Conservation (phyloP, 2,797 vertebrate species). For the Acanthurus lineatus region DNA sequence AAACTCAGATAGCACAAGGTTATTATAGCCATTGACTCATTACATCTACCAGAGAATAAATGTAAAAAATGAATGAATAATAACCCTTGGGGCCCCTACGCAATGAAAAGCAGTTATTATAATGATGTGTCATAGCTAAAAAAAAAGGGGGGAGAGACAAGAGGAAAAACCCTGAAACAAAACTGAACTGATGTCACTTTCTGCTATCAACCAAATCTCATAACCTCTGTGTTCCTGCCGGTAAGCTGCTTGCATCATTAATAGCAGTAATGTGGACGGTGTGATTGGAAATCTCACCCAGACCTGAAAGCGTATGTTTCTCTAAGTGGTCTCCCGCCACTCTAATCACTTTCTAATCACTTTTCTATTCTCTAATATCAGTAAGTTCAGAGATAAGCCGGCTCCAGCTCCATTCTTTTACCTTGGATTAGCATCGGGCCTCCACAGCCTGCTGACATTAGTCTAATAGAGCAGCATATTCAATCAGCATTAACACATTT, state of each 20-base stretch:
- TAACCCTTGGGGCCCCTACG: neutral
- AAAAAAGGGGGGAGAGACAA: neutral
- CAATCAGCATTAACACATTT: slow-evolving; percentile 78
- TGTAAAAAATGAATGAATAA: neutral
- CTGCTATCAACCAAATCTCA: slow-evolving; percentile 49
- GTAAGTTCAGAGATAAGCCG: slow-evolving; percentile 67
- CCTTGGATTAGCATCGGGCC: slow-evolving; percentile 69
- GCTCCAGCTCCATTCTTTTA: slow-evolving; percentile 61
- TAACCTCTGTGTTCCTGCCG: slow-evolving; percentile 24
- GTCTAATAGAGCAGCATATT: slow-evolving; percentile 75
- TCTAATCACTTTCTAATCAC: slow-evolving; percentile 82
- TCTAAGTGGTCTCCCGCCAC: slow-evolving; percentile 70
- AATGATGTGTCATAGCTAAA: neutral
- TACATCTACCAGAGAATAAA: neutral
- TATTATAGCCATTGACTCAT: neutral
- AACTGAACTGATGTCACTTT: slow-evolving; percentile 6
- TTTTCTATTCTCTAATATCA: slow-evolving; percentile 76
- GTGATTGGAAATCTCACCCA: slow-evolving; percentile 65
- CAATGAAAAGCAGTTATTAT: neutral
- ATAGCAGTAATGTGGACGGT: slow-evolving; percentile 60
- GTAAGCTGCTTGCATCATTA: slow-evolving; percentile 69
- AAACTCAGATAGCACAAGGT: neutral
- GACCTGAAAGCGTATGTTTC: slow-evolving; percentile 78
- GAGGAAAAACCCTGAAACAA: neutral
- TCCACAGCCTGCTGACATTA: slow-evolving; percentile 70